A percentile compares a stretch with the other conserved stretches of the same genome.
phyloP scores from a whole-genome alignment of 2,888 invertebrate species.

The Philereme vetulata region DNA sequence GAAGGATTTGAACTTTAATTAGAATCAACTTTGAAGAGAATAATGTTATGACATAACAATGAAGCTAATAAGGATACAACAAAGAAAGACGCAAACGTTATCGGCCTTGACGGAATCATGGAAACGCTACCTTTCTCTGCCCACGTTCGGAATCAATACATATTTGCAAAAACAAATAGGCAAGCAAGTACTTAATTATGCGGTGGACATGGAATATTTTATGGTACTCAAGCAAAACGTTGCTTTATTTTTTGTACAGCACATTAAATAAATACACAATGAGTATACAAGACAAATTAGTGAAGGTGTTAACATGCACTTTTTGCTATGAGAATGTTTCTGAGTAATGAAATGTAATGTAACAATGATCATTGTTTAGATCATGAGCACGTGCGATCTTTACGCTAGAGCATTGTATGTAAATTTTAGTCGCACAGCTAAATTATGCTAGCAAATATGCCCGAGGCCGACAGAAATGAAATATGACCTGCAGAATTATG shows the following conservation, averaged over 20 bases:
- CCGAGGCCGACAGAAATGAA: constrained; percentile 23
- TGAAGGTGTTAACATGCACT: constrained; percentile 44
- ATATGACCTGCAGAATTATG: constrained; percentile 19
- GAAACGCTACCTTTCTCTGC: constrained; percentile 10
- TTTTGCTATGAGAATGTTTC: constrained; percentile 47
- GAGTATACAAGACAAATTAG: constrained; percentile 19
- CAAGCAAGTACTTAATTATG: constrained; percentile 9
- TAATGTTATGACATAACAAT: constrained; percentile 7
- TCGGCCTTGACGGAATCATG: constrained; percentile 14
- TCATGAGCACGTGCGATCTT: constrained; percentile 73
- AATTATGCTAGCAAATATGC: constrained; percentile 38
- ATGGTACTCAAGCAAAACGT: not conserved
- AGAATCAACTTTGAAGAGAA: constrained; percentile 8
- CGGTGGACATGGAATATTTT: not conserved
- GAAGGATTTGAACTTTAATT: not conserved
- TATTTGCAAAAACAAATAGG: constrained; percentile 18
- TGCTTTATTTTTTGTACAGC: constrained; percentile 4
- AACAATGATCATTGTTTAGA: constrained; percentile 73
- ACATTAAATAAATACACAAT: constrained; percentile 18
- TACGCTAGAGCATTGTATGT: constrained; percentile 71
- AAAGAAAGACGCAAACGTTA: constrained; percentile 14
- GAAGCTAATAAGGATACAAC: constrained; percentile 12
- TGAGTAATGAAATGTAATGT: constrained; percentile 49
- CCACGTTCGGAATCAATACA: constrained; percentile 24
- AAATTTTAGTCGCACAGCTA: constrained; percentile 64